Evolutionary conservation across 2,797 vertebrate species (phyloP), one percentile per base, ranked within the genome.

Genomic region (Myoxocephalus aenaeus): DNA sequence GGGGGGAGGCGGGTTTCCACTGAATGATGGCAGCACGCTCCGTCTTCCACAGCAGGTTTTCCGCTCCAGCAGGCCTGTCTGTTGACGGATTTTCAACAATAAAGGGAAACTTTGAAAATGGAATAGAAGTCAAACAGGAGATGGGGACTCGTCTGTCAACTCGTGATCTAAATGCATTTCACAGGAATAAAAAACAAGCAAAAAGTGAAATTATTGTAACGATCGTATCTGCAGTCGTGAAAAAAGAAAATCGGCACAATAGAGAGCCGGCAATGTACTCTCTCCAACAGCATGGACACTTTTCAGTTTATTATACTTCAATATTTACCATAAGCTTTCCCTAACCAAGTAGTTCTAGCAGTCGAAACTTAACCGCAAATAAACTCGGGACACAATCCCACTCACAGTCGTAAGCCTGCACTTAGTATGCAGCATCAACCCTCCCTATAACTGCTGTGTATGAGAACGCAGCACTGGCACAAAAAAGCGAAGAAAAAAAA

Each of bases 1-100:
- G 77, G 54, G 40, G 57, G 48, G 58, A 34, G 63, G 48, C 58
- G 58, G 70, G 51, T 66, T 87, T 57, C 42, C 74, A 81, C 78
- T 15, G 57, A 61, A 63, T 67, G 77, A 68, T 46, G 75, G 65
- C 75, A 84, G 77, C 67, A 48, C 15, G 72, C 57, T 75, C 57
- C 1, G 22, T 80, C 80, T 76, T 42, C 46, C 57, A 27, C 73
- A 48, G 63, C 54, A 54, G 42, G 63, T 36, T 58, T 51, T 51
- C 42, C 46, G 36, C 64, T 74, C 71, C 71, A 66, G 65, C 65
- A 76, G 79, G 32, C 38, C 51, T 62, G 51, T 75, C 77, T 66
- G 44, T 34, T 51, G 46, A 70, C 63, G 51, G 65, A 71, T 61
- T 73, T 75, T 76, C 59, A 65, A 40, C 56, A 11, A 50, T 22